Evolutionary conservation across 2,113 vertebrate species (phyloP), one percentile per base, ranked within the genome.

Genomic region (Sinocyclocheilus anshuiensis): DNA sequence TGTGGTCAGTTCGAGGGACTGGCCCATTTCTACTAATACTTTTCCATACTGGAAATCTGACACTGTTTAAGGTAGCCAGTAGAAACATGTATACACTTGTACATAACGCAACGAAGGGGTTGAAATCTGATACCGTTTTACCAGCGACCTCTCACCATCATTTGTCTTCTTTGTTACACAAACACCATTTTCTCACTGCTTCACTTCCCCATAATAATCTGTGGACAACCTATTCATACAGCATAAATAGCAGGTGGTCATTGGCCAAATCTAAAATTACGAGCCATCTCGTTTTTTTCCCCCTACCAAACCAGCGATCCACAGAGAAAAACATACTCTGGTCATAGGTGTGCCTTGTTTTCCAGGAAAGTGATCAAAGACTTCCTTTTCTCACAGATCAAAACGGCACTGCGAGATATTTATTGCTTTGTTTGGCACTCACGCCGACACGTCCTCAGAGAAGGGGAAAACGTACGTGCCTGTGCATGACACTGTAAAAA

Each of bases 341-440:
- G 77, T 90, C 71, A 67, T 88, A 79, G 81, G 86, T 92, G 57
- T 50, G 67, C 91, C 80, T 84, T 86, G 90, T 89, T 83, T 90
- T 92, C 87, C 88, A 92, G 92, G 92, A 93, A 91, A 84, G 78
- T 42, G 90, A 92, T 94, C 90, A 94, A 92, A 93, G 93, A 89
- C 75, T 93, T 94, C 93, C 92, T 87, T 85, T 91, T 91, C 90
- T 92, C 90, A 87, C 86, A 86, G 91, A 93, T 94, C 93, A 94
- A 89, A 94, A 93, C 89, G 0, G 15, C 29, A 36, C 55, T 36
- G 65, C 48, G 87, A 89, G 84, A 90, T 92, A 93, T 93, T 93
- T 93, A 92, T 90, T 92, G 93, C 91, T 90, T 90, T 92, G 92
- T 93, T 94, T 93, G 91, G 87, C 90, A 72, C 74, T 78, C 71